Conservation (phyloP, 1,140 invertebrate species). For the Chironomus tepperi region DNA sequence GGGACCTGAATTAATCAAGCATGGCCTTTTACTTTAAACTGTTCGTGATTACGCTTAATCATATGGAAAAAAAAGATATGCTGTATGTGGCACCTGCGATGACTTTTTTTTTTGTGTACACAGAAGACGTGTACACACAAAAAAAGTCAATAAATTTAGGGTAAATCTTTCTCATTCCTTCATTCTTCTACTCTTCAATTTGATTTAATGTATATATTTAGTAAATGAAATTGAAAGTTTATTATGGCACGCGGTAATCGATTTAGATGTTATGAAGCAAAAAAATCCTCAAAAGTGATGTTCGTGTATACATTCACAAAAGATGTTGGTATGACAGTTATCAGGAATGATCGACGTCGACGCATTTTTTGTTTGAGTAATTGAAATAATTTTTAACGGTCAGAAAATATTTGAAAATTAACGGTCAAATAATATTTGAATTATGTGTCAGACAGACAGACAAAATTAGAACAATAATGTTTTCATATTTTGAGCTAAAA, state of each 20-base stretch:
- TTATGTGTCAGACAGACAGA: too few species aligned
- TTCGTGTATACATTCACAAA: too few species aligned
- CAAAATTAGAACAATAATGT: too few species aligned
- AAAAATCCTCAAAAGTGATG: too few species aligned
- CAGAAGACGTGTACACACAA: too few species aligned
- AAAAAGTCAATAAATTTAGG: neutral
- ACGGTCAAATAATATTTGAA: too few species aligned
- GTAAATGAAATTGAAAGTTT: constrained; percentile 5
- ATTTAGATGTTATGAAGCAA: neutral
- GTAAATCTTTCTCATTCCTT: neutral
- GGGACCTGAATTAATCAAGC: constrained; percentile 6
- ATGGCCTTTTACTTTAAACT: neutral
- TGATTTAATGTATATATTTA: neutral
- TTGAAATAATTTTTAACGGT: too few species aligned
- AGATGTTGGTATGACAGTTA: too few species aligned
- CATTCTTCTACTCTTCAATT: neutral
- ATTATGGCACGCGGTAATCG: constrained; percentile 1
- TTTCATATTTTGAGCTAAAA: too few species aligned
- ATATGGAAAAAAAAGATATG: neutral
- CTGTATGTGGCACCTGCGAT: neutral
- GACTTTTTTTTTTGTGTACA: neutral
- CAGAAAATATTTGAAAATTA: too few species aligned
- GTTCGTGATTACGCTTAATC: constrained; percentile 5
- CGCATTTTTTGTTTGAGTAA: too few species aligned
- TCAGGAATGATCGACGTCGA: too few species aligned